phyloP scores from a whole-genome alignment of 2,888 invertebrate species.

The Pseudococcus longispinus region DNA sequence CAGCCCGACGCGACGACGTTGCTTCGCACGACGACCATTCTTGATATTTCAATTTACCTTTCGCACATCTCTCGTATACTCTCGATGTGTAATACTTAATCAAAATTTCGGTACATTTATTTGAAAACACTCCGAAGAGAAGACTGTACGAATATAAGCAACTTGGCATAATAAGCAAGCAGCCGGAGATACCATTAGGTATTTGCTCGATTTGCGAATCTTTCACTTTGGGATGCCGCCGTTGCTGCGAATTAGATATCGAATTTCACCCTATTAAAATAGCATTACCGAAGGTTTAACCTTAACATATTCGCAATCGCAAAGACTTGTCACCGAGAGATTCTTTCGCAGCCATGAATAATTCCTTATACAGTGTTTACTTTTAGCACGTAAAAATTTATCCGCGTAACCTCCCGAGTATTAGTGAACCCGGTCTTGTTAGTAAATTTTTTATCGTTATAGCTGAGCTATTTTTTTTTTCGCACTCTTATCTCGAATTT shows the following conservation, averaged over 20 bases:
- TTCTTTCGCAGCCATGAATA: background rate
- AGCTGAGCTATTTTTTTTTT: background rate
- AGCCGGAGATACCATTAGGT: too few relatives aligned
- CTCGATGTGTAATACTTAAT: background rate
- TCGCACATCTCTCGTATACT: background rate
- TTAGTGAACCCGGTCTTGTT: background rate
- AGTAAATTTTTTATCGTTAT: background rate
- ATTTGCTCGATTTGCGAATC: too few relatives aligned
- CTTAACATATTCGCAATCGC: conserved; percentile 15
- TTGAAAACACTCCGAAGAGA: background rate
- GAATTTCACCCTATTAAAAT: conserved; percentile 35
- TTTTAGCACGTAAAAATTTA: background rate
- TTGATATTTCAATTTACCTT: conserved; percentile 17
- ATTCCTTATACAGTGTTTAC: background rate
- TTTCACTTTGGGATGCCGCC: too few relatives aligned
- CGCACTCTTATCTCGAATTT: background rate
- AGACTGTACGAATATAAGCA: too few relatives aligned
- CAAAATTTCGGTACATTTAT: background rate
- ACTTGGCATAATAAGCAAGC: too few relatives aligned
- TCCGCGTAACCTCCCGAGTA: background rate
- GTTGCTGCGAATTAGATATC: background rate
- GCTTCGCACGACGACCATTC: background rate
- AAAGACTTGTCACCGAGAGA: background rate
- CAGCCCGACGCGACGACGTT: background rate
- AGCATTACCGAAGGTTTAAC: background rate